Percentiles rank a stretch among this genome's conserved stretches.
These are phyloP conservation scores for Podilymbus podiceps DNA, from an alignment of 2,113 vertebrate genomes.

Conservation along the genomic window DNA sequence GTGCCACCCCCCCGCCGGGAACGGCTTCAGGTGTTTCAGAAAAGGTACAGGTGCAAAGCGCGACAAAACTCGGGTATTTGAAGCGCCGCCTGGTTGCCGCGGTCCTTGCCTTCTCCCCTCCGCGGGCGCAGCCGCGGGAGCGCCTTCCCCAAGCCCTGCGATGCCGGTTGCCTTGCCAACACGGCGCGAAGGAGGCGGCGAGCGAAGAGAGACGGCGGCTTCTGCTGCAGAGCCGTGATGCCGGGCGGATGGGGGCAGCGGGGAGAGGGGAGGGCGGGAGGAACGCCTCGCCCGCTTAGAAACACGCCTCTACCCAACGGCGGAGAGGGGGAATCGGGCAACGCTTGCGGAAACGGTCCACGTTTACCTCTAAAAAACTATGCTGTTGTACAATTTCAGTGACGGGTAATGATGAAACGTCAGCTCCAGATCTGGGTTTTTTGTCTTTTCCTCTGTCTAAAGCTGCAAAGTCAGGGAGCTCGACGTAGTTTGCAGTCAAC, in stretches of 20 bases:
- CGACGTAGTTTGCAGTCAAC: neutral
- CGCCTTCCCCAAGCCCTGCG: neutral
- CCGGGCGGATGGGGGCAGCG: neutral
- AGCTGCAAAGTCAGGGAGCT: constrained; percentile 43
- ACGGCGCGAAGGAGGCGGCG: neutral
- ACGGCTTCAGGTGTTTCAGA: rapidly evolving
- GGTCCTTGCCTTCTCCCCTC: too few relatives aligned
- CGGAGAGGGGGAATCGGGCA: constrained; percentile 4
- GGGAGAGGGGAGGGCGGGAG: neutral
- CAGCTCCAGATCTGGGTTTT: constrained; percentile 28
- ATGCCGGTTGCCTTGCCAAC: constrained; percentile 54
- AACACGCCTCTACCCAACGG: neutral
- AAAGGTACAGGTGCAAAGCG: rapidly evolving
- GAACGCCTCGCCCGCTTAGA: neutral
- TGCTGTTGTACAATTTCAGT: constrained; percentile 41
- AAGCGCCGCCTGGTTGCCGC: too few relatives aligned
- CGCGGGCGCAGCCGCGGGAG: neutral
- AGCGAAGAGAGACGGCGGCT: constrained; percentile 3
- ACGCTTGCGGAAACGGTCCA: neutral
- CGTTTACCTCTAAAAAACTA: too few relatives aligned
- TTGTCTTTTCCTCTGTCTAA: neutral
- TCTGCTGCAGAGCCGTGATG: neutral
- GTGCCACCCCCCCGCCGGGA: rapidly evolving
- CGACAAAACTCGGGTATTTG: too few relatives aligned
- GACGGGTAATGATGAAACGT: constrained; percentile 58